A percentile compares a stretch with the other conserved stretches of the same genome.
Conservation (phyloP, 2,797 vertebrate species). For the Squalus acanthias region DNA sequence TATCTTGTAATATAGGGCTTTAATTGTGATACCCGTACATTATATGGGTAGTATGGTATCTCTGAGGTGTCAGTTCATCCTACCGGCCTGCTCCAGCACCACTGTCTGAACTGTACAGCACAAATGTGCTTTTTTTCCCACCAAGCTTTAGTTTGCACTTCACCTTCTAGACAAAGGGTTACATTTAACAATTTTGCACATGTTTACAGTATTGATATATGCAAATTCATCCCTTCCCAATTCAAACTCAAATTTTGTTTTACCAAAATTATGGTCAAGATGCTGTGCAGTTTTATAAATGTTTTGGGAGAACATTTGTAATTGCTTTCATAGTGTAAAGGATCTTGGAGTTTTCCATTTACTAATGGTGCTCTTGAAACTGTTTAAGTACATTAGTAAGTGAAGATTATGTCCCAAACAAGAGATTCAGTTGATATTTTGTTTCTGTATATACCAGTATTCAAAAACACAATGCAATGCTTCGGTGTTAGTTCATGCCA, state of each 20-base stretch:
- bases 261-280: background rate
- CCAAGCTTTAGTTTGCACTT: conserved; percentile 33
- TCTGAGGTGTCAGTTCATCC: conserved; percentile 19
- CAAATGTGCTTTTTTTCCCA: conserved; percentile 44
- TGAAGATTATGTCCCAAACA: conserved; percentile 35
- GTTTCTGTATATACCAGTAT: conserved; percentile 44
- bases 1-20: conserved; percentile 30
- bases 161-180: conserved; percentile 38
- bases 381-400: conserved; percentile 1
- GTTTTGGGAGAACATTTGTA: conserved; percentile 33
- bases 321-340: background rate
- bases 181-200: conserved; percentile 29
- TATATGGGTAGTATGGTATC: conserved; percentile 23
- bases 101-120: conserved; percentile 47
- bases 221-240: conserved; percentile 28
- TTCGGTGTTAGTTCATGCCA: conserved; percentile 46
- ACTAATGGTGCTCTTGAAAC: background rate
- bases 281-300: conserved; percentile 31
- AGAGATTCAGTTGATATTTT: conserved; percentile 41
- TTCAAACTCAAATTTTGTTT: background rate
- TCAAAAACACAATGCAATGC: conserved; percentile 45
- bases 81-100: conserved; percentile 44
- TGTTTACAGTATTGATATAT: conserved; percentile 40
- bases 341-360: conserved; percentile 23
- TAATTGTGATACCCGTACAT: background rate